These are phyloP conservation scores for Geotrypetes seraphini DNA, from an alignment of 2,797 vertebrate species.

Conservation along the genomic window DNA sequence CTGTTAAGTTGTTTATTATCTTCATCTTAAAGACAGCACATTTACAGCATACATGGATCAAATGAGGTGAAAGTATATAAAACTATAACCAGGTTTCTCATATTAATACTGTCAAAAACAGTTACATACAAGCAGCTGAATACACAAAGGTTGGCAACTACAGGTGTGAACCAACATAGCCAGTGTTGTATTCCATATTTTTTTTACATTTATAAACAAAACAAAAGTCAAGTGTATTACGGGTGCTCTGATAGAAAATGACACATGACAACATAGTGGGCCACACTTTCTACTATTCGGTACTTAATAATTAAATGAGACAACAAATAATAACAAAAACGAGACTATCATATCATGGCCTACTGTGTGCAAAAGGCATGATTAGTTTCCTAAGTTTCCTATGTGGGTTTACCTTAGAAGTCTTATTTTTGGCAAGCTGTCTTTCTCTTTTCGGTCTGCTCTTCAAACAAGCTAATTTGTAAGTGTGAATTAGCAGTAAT, in stretches of 20 bases:
- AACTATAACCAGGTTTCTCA: conserved; percentile 50
- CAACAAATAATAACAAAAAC: conserved; percentile 16
- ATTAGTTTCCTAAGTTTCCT: conserved; percentile 7
- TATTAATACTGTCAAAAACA: conserved; percentile 62
- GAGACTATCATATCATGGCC: conserved; percentile 9
- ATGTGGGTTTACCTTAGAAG: conserved; percentile 6
- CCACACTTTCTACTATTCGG: conserved; percentile 23
- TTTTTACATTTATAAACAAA: conserved; percentile 54
- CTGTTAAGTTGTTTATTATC: conserved; percentile 62
- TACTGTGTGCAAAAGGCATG: conserved; percentile 17
- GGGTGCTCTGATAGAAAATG: conserved; percentile 34
- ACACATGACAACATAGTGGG: conserved; percentile 23
- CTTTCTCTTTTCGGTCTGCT: fast-evolving
- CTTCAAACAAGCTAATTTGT: background rate
- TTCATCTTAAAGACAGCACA: conserved; percentile 58
- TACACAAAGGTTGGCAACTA: conserved; percentile 58
- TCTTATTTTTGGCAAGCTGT: background rate
- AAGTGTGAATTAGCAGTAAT: background rate
- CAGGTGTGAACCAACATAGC: conserved; percentile 45
- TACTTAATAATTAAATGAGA: conserved; percentile 13
- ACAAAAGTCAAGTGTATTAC: conserved; percentile 49
- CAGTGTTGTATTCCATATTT: conserved; percentile 49
- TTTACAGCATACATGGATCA: conserved; percentile 61
- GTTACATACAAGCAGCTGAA: conserved; percentile 70
- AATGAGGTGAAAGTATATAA: conserved; percentile 57